A percentile compares a stretch with the other conserved stretches of the same genome.
phyloP scores from a whole-genome alignment of 2,888 invertebrate species.

The Noctua fimbriata region DNA sequence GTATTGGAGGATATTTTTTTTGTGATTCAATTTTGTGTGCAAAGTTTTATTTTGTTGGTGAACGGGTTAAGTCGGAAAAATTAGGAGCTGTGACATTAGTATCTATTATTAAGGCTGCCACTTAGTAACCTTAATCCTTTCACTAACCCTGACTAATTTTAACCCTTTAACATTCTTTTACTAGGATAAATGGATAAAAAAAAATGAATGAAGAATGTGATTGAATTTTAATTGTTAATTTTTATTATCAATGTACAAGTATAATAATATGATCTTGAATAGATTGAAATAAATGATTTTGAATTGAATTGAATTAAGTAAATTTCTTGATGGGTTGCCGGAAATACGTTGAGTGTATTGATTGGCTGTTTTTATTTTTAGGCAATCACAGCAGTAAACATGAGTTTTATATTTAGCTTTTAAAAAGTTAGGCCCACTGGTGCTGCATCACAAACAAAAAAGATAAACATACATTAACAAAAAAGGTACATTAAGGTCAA shows the following conservation, averaged over 20 bases:
- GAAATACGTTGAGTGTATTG: background rate
- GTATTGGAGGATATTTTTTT: constrained; percentile 60
- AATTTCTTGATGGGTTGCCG: background rate
- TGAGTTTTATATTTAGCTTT: no score
- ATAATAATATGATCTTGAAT: no score
- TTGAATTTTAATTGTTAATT: no score
- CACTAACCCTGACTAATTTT: background rate
- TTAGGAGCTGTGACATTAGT: no score
- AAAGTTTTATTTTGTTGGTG: constrained; percentile 16
- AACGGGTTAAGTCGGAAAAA: constrained; percentile 12
- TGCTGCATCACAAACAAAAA: background rate
- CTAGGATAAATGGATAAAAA: background rate
- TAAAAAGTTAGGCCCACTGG: background rate
- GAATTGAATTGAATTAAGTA: no score
- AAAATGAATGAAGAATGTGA: no score
- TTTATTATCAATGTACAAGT: no score
- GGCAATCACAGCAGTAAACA: background rate
- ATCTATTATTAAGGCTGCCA: background rate
- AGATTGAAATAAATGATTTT: no score
- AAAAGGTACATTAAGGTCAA: background rate
- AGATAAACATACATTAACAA: no score
- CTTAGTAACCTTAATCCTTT: background rate
- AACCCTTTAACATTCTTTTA: background rate
- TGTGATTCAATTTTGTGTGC: constrained; percentile 50
- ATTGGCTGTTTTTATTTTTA: background rate